phyloP scores from a whole-genome alignment of 2,113 vertebrate species.

The Taxidea taxus region DNA sequence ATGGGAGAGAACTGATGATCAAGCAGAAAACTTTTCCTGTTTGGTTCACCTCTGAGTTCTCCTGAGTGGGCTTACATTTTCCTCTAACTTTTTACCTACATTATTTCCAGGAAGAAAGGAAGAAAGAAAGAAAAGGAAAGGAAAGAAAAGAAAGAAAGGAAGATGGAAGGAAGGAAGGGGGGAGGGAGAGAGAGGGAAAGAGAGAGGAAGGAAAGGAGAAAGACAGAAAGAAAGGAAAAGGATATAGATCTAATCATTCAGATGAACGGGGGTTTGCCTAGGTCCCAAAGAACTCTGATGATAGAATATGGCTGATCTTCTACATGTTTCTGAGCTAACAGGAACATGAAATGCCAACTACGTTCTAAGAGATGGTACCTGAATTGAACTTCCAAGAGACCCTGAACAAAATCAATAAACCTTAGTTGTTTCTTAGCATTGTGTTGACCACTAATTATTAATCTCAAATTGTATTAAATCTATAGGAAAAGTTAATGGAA shows the following conservation, averaged over 20 bases:
- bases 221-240: neutral
- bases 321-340: neutral
- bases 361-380: neutral
- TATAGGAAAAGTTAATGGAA: neutral
- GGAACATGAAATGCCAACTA: neutral
- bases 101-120: neutral
- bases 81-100: neutral
- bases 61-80: neutral
- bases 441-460: neutral
- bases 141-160: accelerated
- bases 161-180: neutral
- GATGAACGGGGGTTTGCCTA: neutral
- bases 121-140: neutral
- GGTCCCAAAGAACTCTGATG: neutral
- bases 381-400: too few relatives aligned
- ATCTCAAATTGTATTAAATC: neutral
- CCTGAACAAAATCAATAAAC: neutral
- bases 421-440: neutral
- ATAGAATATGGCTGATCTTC: neutral
- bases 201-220: accelerated
- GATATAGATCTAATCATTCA: neutral
- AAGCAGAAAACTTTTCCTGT: neutral
- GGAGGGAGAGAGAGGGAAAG: neutral
- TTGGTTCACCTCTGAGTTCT: neutral
- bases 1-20: neutral